Conservation (phyloP, 1,140 invertebrate genomes). For the Drosophila suzukii region DNA sequence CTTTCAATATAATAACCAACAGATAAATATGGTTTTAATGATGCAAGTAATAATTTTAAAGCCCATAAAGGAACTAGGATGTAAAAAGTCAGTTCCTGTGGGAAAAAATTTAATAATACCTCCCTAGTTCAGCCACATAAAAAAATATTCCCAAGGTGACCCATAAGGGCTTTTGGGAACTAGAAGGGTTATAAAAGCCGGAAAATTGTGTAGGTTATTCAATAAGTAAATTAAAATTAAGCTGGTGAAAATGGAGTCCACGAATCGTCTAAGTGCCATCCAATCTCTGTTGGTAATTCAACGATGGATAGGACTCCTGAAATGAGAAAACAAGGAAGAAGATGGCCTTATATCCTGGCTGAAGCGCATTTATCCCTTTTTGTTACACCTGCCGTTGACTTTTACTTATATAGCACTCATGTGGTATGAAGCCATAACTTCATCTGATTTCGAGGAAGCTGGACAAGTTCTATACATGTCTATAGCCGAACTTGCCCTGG, state of each 20-base stretch:
- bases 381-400: conserved; percentile 67
- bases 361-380: conserved; percentile 38
- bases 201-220: neutral
- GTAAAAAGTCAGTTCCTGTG: conserved; percentile 4
- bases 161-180: neutral
- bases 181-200: conserved; percentile 52
- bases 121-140: conserved; percentile 25
- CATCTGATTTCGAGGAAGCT: conserved; percentile 54
- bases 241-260: conserved; percentile 36
- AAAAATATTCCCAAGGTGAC: neutral
- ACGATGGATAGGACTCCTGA: conserved; percentile 49
- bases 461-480: conserved; percentile 73
- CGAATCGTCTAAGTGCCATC: conserved; percentile 42
- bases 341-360: neutral
- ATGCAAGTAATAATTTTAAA: neutral
- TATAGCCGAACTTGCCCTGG: conserved; percentile 55
- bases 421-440: conserved; percentile 62
- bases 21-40: neutral
- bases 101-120: neutral
- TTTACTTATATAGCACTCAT: conserved; percentile 61
- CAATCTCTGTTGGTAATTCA: conserved; percentile 19
- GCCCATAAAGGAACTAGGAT: conserved; percentile 16
- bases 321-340: conserved; percentile 31
- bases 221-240: neutral
- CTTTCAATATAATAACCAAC: neutral